Percentiles rank a stretch among this genome's conserved stretches.
phyloP scores from a whole-genome alignment of 2,888 invertebrate genomes.

The Spisula subtruncata region DNA sequence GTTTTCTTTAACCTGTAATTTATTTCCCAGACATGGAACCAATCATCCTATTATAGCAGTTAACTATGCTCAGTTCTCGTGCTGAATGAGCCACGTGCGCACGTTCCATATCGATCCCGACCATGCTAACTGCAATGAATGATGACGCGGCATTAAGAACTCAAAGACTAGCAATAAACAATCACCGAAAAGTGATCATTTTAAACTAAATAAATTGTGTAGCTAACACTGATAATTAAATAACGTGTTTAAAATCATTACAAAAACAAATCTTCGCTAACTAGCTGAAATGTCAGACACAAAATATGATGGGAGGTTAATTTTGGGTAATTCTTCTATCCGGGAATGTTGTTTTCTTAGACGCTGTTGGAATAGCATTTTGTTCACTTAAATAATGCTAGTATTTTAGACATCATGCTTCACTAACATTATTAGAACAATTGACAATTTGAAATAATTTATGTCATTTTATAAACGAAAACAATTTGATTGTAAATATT shows the following conservation, averaged over 20 bases:
- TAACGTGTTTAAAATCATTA: not conserved
- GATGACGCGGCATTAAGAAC: not conserved
- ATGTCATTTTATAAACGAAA: no score
- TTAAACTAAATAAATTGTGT: constrained; percentile 10
- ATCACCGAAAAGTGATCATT: not conserved
- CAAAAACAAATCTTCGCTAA: not conserved
- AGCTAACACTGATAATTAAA: constrained; percentile 10
- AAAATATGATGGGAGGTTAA: no score
- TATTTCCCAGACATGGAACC: not conserved
- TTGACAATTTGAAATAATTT: no score
- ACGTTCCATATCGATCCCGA: not conserved
- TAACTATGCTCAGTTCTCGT: not conserved
- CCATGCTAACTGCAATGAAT: not conserved
- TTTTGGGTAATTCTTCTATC: no score
- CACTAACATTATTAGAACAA: no score
- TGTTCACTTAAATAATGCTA: no score
- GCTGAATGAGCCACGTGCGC: not conserved
- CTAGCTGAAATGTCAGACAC: not conserved
- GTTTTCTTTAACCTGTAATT: not conserved
- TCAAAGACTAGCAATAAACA: not conserved
- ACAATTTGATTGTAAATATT: no score
- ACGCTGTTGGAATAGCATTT: no score
- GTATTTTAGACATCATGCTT: no score
- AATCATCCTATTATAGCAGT: not conserved
- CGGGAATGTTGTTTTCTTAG: no score